Evolutionary conservation across 2,888 invertebrate species (phyloP).

Genomic region (Copidosoma aretas): DNA sequence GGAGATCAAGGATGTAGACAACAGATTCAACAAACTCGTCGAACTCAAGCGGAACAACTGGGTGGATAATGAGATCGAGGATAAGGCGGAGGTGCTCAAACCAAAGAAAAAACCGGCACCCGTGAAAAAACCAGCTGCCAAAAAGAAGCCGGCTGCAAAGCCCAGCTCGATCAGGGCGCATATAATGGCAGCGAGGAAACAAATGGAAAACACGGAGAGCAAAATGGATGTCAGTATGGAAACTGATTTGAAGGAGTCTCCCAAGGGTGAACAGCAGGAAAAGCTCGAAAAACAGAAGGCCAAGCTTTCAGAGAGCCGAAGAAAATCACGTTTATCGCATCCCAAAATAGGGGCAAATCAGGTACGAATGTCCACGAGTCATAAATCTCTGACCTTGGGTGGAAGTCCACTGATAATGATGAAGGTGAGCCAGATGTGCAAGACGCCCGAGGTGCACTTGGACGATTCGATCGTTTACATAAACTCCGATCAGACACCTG

Average conservation of each 20-base stretch:
- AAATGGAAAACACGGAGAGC: slow-evolving; percentile 39
- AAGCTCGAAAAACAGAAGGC: not conserved
- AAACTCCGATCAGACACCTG: slow-evolving; percentile 56
- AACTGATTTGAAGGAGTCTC: not conserved
- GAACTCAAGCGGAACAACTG: slow-evolving; percentile 53
- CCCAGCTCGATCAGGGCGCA: slow-evolving; percentile 48
- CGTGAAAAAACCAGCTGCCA: slow-evolving; percentile 8
- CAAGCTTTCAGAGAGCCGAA: not conserved
- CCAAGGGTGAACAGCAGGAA: not conserved
- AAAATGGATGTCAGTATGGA: slow-evolving; percentile 21
- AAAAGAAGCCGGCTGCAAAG: slow-evolving; percentile 32
- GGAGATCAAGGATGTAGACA: slow-evolving; percentile 65
- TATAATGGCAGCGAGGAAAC: slow-evolving; percentile 49
- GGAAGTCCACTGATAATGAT: slow-evolving; percentile 49
- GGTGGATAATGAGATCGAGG: slow-evolving; percentile 63
- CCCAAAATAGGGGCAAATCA: slow-evolving; percentile 34
- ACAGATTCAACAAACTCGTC: slow-evolving; percentile 51
- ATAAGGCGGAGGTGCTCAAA: slow-evolving; percentile 45
- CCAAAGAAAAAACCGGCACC: slow-evolving; percentile 20
- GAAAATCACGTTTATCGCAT: slow-evolving; percentile 14
- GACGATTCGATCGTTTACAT: slow-evolving; percentile 52
- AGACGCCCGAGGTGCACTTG: slow-evolving; percentile 51
- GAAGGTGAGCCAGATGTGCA: slow-evolving; percentile 52
- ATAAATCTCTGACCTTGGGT: slow-evolving; percentile 31
- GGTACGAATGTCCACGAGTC: slow-evolving; percentile 33